Percentiles rank a stretch among this genome's conserved stretches.
Conservation (phyloP, 2,888 invertebrate species). For the Nymphalis urticae region DNA sequence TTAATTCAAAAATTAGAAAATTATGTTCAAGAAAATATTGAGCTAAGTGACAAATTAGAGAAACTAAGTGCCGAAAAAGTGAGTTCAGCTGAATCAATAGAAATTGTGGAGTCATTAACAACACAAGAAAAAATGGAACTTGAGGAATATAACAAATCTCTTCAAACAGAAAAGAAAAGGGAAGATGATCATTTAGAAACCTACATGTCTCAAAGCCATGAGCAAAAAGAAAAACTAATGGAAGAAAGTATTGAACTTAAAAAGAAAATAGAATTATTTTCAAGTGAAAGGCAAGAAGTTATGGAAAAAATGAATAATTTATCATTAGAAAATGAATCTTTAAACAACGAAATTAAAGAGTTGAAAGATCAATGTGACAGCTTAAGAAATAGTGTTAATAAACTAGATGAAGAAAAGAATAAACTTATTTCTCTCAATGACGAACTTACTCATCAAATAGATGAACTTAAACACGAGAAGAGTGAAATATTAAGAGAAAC, state of each 20-base stretch:
- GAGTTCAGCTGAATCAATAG: slow-evolving; percentile 88
- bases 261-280: slow-evolving; percentile 85
- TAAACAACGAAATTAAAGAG: slow-evolving; percentile 75
- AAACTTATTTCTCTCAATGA: slow-evolving; percentile 60
- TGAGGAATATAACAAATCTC: slow-evolving; percentile 84
- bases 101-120: slow-evolving; percentile 86
- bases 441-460: slow-evolving; percentile 68
- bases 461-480: slow-evolving; percentile 68
- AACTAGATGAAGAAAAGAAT: slow-evolving; percentile 72
- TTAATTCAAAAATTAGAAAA: slow-evolving; percentile 83
- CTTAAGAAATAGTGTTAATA: slow-evolving; percentile 68
- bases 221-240: slow-evolving; percentile 75
- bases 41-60: slow-evolving; percentile 86
- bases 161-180: slow-evolving; percentile 48
- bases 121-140: slow-evolving; percentile 86
- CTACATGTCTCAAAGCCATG: slow-evolving; percentile 56
- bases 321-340: slow-evolving; percentile 82
- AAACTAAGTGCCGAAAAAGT: slow-evolving; percentile 87
- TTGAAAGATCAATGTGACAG: slow-evolving; percentile 75
- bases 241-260: slow-evolving; percentile 85
- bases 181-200: slow-evolving; percentile 47
- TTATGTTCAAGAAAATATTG: slow-evolving; percentile 88
- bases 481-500: slow-evolving; percentile 72
- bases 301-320: slow-evolving; percentile 85
- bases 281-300: slow-evolving; percentile 85